Percentiles rank a stretch among this genome's conserved stretches.
These are phyloP conservation scores for Cacatua alba DNA, from an alignment of 2,113 vertebrate species.

Conservation along the genomic window DNA sequence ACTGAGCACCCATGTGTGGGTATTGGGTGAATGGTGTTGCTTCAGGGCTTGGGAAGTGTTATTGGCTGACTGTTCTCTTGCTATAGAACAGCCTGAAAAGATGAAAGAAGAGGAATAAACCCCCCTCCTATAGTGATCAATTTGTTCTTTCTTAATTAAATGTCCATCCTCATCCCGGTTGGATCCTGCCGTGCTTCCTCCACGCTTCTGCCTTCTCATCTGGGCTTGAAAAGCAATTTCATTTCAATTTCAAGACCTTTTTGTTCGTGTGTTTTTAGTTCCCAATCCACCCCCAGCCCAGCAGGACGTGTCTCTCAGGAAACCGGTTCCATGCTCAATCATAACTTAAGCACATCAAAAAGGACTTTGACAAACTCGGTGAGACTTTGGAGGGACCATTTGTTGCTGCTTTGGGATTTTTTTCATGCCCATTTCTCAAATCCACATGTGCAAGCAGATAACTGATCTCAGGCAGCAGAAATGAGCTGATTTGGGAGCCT, in stretches of 20 bases:
- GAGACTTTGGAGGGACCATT: background rate
- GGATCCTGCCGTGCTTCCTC: background rate
- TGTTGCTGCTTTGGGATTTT: background rate
- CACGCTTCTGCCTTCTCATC: background rate
- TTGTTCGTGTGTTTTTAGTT: background rate
- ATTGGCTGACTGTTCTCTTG: background rate
- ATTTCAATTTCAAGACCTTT: conserved; percentile 1
- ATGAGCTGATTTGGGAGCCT: background rate
- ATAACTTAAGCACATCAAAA: background rate
- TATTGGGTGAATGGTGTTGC: background rate
- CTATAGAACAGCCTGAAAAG: background rate
- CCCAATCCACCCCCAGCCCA: background rate
- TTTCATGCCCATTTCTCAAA: background rate
- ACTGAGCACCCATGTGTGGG: background rate
- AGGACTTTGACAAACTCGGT: background rate
- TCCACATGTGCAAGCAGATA: background rate
- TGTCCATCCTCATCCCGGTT: background rate
- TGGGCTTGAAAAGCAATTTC: background rate
- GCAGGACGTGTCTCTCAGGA: conserved; percentile 16
- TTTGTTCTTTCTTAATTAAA: conserved; percentile 17
- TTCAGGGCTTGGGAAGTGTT: background rate
- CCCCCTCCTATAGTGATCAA: background rate
- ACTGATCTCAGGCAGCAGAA: background rate
- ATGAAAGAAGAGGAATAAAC: background rate
- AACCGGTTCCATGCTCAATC: background rate